Evolutionary conservation across 2,113 vertebrate genomes (phyloP).

Genomic region (Pteruthius melanotis): DNA sequence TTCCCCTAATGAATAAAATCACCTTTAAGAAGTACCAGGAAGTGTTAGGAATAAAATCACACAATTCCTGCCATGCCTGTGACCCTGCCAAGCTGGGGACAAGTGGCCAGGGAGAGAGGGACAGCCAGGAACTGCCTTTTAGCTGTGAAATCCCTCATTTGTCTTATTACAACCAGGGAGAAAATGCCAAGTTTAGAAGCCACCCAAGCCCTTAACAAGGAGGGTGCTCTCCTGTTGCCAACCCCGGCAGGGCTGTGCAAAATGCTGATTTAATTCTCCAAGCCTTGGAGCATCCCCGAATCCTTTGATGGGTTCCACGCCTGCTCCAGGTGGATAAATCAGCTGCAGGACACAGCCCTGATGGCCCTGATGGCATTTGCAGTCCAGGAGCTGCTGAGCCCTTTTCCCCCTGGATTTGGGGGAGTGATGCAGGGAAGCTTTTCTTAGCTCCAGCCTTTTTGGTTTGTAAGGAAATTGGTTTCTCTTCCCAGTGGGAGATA

Average conservation of each 20-base stretch:
- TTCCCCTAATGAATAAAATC: background rate
- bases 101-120: background rate
- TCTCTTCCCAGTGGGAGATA: background rate
- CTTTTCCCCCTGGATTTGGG: background rate
- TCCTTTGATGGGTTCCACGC: background rate
- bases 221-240: rapidly evolving
- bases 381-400: background rate
- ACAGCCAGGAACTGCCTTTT: background rate
- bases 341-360: background rate
- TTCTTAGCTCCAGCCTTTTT: background rate
- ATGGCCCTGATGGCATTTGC: background rate
- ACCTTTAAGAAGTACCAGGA: background rate
- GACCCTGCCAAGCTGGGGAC: background rate
- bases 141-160: background rate
- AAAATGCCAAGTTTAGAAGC: background rate
- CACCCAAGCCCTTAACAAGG: background rate
- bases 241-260: background rate
- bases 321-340: background rate
- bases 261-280: background rate
- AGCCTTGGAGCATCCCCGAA: background rate
- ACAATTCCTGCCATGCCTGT: background rate
- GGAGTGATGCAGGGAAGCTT: background rate
- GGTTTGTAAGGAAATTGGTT: constrained; percentile 2
- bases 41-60: background rate
- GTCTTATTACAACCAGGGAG: background rate